Conservation (phyloP, 2,888 invertebrate species). For the Mimachlamys varia region DNA sequence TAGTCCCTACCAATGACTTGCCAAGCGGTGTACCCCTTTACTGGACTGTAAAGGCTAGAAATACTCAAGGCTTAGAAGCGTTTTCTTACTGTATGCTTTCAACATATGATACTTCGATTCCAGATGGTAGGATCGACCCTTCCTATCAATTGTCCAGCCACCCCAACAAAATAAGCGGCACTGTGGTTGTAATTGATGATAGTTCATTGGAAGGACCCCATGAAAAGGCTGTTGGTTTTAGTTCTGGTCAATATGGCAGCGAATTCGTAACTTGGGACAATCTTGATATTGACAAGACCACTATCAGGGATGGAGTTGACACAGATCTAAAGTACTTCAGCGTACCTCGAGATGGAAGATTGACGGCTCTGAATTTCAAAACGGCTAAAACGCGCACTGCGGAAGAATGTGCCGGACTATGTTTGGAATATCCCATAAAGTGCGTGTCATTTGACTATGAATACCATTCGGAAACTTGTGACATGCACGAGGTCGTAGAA, state of each 20-base stretch:
- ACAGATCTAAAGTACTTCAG: conserved; percentile 58
- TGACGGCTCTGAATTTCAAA: conserved; percentile 56
- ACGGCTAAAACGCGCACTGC: conserved; percentile 49
- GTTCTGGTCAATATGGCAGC: conserved; percentile 62
- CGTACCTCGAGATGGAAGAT: conserved; percentile 60
- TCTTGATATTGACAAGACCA: conserved; percentile 53
- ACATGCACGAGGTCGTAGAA: conserved; percentile 63
- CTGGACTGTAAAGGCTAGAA: conserved; percentile 68
- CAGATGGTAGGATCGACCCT: conserved; percentile 69
- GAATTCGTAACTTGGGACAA: conserved; percentile 61
- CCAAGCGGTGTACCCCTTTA: conserved; percentile 67
- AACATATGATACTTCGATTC: conserved; percentile 70
- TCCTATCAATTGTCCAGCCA: conserved; percentile 66
- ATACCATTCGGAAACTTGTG: conserved; percentile 63
- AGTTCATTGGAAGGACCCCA: conserved; percentile 58
- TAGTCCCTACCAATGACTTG: conserved; percentile 57
- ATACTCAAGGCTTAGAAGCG: conserved; percentile 65
- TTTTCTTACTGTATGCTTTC: conserved; percentile 60
- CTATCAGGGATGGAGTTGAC: conserved; percentile 44
- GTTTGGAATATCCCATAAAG: conserved; percentile 57
- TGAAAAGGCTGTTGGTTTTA: conserved; percentile 63
- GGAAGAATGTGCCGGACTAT: conserved; percentile 60
- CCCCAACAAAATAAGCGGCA: conserved; percentile 61
- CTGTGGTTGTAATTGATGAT: conserved; percentile 69
- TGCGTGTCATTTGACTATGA: conserved; percentile 70